Evolutionary conservation across 1,140 invertebrate species (phyloP), one percentile per base, ranked within the genome.

Genomic region (Triops longicaudatus): DNA sequence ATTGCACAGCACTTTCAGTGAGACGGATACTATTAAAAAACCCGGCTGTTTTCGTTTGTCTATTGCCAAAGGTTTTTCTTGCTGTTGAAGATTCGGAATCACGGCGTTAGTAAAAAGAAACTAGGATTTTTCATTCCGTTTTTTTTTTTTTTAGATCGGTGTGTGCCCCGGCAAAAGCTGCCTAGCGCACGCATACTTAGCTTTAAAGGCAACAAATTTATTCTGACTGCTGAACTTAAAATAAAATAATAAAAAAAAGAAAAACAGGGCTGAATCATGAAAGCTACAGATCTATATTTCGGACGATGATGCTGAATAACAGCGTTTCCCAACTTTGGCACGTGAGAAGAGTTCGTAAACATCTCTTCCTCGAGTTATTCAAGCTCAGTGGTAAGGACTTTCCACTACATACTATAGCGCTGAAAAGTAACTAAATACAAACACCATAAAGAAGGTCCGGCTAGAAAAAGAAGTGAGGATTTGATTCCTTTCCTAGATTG

Each of bases 381-480:
- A 17, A 63, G 17, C 50, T 63, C 22, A 63, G 1, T 63, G 22
- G 22, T 63, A 63, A 3, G 22, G 6, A 22, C 14, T n/a, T 63
- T 17, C 50, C 50, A n/a, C 50, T 63, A 0, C 17, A 63, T 22
- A 63, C 22, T 63, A 17, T 63, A 63, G 17, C 50, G 50, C 14
- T n/a, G 22, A 63, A 63, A 22, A 63, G 50, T 17, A 63, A 63
- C 50, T 63, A 63, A 63, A 63, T 63, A 63, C 50, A 63, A 63
- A 63, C 50, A 63, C 50, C 50, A 22, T 22, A 22, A 63, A 63
- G 50, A 63, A 63, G 50, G 17, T 22, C 50, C 50, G 50, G 7
- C 50, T 63, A 63, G 17, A 22, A 63, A 63, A 63, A 22, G 22
- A 63, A 6, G 50, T 17, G 22, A 22, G 44, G 50, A 63, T 63